phyloP scores from a whole-genome alignment of 2,888 invertebrate genomes.

The Trissolcus japonicus region DNA sequence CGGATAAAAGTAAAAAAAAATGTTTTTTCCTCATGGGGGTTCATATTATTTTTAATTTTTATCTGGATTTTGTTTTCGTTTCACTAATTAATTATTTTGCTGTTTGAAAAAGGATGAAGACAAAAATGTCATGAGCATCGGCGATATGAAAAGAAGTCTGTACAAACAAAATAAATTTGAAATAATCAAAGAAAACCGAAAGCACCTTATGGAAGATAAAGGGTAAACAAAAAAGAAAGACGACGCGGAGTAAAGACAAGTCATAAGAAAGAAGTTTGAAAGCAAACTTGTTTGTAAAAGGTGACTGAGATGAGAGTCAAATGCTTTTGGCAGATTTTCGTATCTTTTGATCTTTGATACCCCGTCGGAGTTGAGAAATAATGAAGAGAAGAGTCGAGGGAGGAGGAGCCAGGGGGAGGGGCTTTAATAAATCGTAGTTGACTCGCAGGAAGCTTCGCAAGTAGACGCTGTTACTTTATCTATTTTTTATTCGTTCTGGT shows the following conservation, averaged over 20 bases:
- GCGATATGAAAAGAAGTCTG: not conserved
- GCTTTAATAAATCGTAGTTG: conserved; percentile 54
- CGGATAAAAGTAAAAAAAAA: no score
- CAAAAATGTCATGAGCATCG: not conserved
- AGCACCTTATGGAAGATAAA: conserved; percentile 6
- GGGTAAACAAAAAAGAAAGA: conserved; percentile 11
- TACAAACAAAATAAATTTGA: not conserved
- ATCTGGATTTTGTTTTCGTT: no score
- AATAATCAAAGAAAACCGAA: conserved; percentile 2
- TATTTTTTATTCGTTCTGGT: conserved; percentile 49
- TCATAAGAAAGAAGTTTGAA: conserved; percentile 35
- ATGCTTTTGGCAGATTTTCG: conserved; percentile 49
- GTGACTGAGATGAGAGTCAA: conserved; percentile 48
- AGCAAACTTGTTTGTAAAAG: conserved; percentile 45
- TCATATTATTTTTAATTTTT: no score
- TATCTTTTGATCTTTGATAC: conserved; percentile 50
- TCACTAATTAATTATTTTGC: no score
- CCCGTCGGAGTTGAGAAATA: conserved; percentile 37
- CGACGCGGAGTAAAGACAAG: conserved; percentile 7
- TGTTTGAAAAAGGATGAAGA: no score
- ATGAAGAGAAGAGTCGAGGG: conserved; percentile 35
- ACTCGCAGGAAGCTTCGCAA: conserved; percentile 50
- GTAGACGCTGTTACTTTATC: conserved; percentile 51
- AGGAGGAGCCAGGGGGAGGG: conserved; percentile 9
- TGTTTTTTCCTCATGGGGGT: no score